phyloP scores from a whole-genome alignment of 2,113 vertebrate species.

The Cyprinodon tularosa region DNA sequence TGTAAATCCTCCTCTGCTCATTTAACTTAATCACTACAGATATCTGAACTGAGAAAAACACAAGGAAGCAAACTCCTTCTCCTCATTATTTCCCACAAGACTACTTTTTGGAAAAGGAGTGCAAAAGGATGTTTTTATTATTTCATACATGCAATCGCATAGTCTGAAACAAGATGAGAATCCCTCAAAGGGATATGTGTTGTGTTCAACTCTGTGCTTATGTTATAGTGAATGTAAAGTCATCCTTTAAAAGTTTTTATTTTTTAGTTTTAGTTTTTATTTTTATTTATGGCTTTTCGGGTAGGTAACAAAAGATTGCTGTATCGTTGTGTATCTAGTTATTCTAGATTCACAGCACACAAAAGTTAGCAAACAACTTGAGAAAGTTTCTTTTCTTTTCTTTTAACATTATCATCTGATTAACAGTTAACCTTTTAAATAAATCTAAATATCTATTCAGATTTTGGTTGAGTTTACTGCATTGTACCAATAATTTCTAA shows the following conservation, averaged over 20 bases:
- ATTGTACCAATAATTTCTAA: neutral
- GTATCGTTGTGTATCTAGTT: conserved; percentile 31
- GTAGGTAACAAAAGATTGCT: conserved; percentile 32
- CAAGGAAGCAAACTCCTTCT: conserved; percentile 61
- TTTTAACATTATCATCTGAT: neutral
- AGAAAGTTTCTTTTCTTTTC: neutral
- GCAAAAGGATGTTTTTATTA: conserved; percentile 65
- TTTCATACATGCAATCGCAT: conserved; percentile 55
- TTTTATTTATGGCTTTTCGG: conserved; percentile 17
- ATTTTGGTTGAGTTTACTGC: neutral
- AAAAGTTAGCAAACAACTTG: neutral
- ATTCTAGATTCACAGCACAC: no score
- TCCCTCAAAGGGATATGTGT: conserved; percentile 12
- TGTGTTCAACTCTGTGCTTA: conserved; percentile 20
- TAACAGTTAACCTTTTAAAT: neutral
- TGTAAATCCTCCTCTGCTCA: conserved; percentile 80
- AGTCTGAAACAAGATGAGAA: conserved; percentile 36
- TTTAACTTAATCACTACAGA: conserved; percentile 81
- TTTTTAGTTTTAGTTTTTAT: no score
- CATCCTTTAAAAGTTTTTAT: conserved; percentile 31
- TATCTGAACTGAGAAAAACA: conserved; percentile 80
- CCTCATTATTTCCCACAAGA: conserved; percentile 47
- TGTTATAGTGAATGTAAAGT: conserved; percentile 1
- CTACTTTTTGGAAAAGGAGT: conserved; percentile 37
- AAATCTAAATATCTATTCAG: neutral